Evolutionary conservation across 2,797 vertebrate genomes (phyloP), one percentile per base, ranked within the genome.

Genomic region (Otolemur crassicaudatus): DNA sequence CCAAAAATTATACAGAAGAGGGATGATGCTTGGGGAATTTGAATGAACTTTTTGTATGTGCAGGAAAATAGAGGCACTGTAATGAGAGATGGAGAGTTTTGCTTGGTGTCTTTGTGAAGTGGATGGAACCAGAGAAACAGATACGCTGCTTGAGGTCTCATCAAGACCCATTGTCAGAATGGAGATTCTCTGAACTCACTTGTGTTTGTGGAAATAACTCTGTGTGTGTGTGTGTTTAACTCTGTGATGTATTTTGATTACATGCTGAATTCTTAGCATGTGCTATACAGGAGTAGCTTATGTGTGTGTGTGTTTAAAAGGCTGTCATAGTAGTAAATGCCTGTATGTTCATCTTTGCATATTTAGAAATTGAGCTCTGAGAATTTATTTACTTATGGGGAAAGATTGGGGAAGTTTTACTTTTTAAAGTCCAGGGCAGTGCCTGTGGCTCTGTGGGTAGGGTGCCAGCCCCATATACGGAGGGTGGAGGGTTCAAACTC

Each of bases 71-170:
- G n/a, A 79, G 58, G 5, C 11, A 19, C 2, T 67, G 6, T 16
- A 46, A 3, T 80, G n/a, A 40, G 75, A 72, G 34, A 56, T 40
- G 14, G n/a, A 11, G 75, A n/a, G 11, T 70, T 95, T 91, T 76
- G 60, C 82, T 60, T 53, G 56, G 7, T 85, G n/a, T 40, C 65
- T 96, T 83, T 91, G 37, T 77, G 49, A 81, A 72, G 10, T 77
- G 69, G 53, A 96, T 77, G 69, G 53, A 96, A 87, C 23, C 46
- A 77, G 77, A 87, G 19, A 31, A 27, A 53, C n/a, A 79, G 79
- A 58, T 37, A 76, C 58, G 31, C 17, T 82, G 87, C 20, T 88
- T 22, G 19, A 75, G 27, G 43, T 81, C 40, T 94, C 77, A 65
- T 94, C n/a, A 93, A 77, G 80, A 49, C 4, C 40, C n/a, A 10